A percentile compares a stretch with the other conserved stretches of the same genome.
These are phyloP conservation scores for Metridium senile DNA, from an alignment of 92 coral and sea anemone species.

Conservation along the genomic window DNA sequence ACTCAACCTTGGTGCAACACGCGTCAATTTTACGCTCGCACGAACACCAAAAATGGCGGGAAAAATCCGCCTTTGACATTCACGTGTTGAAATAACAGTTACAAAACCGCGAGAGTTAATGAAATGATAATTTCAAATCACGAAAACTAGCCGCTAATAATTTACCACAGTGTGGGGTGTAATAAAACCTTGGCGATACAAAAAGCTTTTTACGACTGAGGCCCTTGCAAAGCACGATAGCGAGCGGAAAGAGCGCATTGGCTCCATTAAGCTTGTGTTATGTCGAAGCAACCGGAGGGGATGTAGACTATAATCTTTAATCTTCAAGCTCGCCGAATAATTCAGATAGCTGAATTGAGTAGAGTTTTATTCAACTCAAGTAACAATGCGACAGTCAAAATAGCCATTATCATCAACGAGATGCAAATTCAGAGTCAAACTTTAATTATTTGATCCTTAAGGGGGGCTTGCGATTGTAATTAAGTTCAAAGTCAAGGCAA, in stretches of 20 bases:
- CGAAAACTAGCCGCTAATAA: constrained; percentile 8
- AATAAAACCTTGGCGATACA: background rate
- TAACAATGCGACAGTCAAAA: constrained; percentile 18
- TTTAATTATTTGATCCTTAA: constrained; percentile 17
- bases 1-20: background rate
- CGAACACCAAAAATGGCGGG: constrained; percentile 29
- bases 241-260: background rate
- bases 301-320: background rate
- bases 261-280: background rate
- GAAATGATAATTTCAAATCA: constrained; percentile 1
- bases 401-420: background rate
- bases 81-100: constrained; percentile 19
- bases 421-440: constrained; percentile 3
- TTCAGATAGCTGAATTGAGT: background rate
- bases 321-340: background rate
- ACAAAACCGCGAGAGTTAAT: constrained; percentile 18
- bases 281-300: constrained; percentile 1
- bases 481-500: background rate
- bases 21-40: background rate
- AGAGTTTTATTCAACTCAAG: background rate
- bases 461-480: constrained; percentile 9
- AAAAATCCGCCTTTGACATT: background rate
- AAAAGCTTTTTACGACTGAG: background rate
- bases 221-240: background rate
- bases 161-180: background rate